Conservation (phyloP, 2,888 invertebrate genomes). For the Sarcophaga variegata region DNA sequence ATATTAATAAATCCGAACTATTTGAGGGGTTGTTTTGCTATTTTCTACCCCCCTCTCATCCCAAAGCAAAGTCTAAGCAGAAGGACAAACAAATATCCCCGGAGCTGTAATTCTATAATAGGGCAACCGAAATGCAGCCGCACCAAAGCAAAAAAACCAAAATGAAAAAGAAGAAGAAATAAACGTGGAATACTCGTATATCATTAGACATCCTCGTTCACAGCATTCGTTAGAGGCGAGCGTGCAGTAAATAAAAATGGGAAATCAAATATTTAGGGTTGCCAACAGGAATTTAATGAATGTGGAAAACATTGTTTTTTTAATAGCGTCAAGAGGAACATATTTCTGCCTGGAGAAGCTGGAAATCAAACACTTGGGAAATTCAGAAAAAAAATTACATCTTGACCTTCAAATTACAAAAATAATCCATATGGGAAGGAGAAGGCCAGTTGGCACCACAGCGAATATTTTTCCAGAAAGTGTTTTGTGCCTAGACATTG, state of each 20-base stretch:
- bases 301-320: background rate
- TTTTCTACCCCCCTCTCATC: background rate
- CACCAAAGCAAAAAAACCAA: background rate
- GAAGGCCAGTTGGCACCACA: too few species aligned
- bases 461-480: too few species aligned
- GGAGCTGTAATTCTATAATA: constrained; percentile 47
- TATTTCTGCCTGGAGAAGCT: too few species aligned
- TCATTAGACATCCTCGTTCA: constrained; percentile 39
- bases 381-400: too few species aligned
- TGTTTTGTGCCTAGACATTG: too few species aligned
- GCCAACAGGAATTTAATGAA: background rate
- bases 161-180: background rate
- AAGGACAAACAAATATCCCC: constrained; percentile 23
- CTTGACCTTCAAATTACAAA: too few species aligned
- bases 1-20: background rate
- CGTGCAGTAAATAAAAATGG: background rate
- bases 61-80: background rate
- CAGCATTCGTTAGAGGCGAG: background rate
- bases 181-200: constrained; percentile 35
- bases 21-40: constrained; percentile 48
- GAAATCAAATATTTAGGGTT: constrained; percentile 1
- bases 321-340: too few species aligned
- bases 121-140: background rate
- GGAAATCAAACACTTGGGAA: too few species aligned
- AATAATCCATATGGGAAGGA: too few species aligned